These are phyloP conservation scores for Circaetus gallicus DNA, from an alignment of 2,113 vertebrate genomes.

Conservation along the genomic window DNA sequence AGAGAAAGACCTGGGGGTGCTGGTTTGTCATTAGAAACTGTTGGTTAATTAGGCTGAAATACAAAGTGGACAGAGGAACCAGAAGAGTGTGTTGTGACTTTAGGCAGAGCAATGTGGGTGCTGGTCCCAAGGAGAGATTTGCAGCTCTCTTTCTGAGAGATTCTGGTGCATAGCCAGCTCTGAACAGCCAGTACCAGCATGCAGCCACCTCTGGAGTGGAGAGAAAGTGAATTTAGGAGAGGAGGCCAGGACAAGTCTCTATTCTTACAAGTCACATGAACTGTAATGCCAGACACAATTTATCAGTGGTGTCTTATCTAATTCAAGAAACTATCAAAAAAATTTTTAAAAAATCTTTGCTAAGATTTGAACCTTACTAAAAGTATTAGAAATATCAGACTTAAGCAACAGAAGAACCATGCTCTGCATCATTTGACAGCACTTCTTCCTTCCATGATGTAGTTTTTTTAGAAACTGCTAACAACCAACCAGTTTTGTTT, in stretches of 20 bases:
- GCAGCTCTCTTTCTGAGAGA: not conserved
- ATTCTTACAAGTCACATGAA: not conserved
- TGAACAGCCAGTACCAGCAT: not conserved
- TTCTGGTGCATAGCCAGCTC: not conserved
- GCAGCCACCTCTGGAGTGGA: not conserved
- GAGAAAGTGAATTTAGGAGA: not conserved
- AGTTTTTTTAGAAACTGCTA: not conserved
- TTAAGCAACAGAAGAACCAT: not conserved
- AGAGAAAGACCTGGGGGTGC: no score
- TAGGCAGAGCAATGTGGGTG: not conserved
- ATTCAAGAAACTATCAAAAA: not conserved
- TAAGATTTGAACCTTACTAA: not conserved
- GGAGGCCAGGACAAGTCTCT: not conserved
- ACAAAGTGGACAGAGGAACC: not conserved
- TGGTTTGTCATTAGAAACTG: not conserved
- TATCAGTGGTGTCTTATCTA: not conserved
- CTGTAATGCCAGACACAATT: not conserved
- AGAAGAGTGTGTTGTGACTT: slow-evolving; percentile 19
- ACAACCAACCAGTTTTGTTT: not conserved
- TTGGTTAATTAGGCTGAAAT: not conserved
- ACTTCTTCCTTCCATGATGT: not conserved
- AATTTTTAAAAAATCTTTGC: not conserved
- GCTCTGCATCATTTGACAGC: not conserved
- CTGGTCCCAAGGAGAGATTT: slow-evolving; percentile 5
- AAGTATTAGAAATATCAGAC: not conserved